Base-by-base conservation (phyloP, 2,797 vertebrate genomes). In the Neomorphus geoffroyi region DNA sequence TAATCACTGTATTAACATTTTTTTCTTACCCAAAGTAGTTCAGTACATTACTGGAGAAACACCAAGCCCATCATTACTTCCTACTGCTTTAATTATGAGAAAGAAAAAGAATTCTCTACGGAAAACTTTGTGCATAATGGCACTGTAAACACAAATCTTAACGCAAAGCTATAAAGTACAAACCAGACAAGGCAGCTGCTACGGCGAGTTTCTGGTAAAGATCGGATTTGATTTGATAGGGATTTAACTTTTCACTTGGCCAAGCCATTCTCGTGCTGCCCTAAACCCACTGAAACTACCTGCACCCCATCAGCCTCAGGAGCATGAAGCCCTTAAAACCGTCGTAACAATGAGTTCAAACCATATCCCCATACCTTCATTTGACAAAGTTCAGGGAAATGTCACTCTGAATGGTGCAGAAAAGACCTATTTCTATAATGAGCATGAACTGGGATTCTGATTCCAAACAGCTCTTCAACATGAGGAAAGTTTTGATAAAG, bases 81-180 rank as follows among this genome's bases (percentile, higher is more conserved):
- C 95, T 80, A 95, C 94, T 95, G 96, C 94, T 98, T 98, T 97
- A 98, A 97, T 97, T 97, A 97, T 1, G 7, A 96, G 70, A 77
- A 75, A 95, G 86, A 89, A 94, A 94, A 96, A 61, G 39, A 66
- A 45, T 28, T 77, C 66, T 80, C 80, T 60, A 14, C 88, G 83
- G 93, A 96, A 88, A 71, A 83, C 88, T 97, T 96, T 94, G 93
- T 95, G 91, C 70, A 90, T 97, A 97, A 97, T 77, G 86, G 91
- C 45, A 94, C 60, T 93, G 88, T 96, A 96, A 96, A 97, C 75
- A 97, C 56, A 95, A 89, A 92, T 95, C 84, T 83, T 90, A 80
- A 81, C 6, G 7, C 62, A 96, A 89, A 97, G 67, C 75, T 91
- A 69, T 50, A 30, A 96, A 95, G 88, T 87, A 94, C 69, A 94